phyloP scores from a whole-genome alignment of 1,140 invertebrate genomes.

The Tribolium castaneum region DNA sequence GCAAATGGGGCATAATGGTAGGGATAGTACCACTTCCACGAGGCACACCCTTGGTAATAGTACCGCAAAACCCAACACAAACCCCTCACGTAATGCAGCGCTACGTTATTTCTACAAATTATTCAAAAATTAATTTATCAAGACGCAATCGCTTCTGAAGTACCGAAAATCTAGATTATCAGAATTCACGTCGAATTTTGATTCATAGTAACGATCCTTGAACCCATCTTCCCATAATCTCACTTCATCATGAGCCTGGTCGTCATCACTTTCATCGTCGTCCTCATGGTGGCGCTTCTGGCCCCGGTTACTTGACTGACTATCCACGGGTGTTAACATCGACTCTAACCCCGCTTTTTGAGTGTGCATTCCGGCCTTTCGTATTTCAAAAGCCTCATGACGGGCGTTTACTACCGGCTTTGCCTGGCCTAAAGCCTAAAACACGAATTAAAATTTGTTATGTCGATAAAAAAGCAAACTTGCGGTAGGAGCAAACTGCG shows the following conservation, averaged over 20 bases:
- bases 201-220: conserved; percentile 97
- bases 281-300: conserved; percentile 67
- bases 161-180: conserved; percentile 88
- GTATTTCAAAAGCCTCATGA: conserved; percentile 76
- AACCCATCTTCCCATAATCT: conserved; percentile 97
- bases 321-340: conserved; percentile 63
- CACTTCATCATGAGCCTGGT: conserved; percentile 91
- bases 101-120: conserved; percentile 69
- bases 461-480: conserved; percentile 42
- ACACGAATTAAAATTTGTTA: conserved; percentile 40
- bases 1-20: conserved; percentile 99
- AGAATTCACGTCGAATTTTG: conserved; percentile 91
- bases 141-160: conserved; percentile 9
- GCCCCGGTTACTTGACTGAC: conserved; percentile 50
- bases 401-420: conserved; percentile 73
- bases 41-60: conserved; percentile 99
- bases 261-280: conserved; percentile 74
- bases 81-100: conserved; percentile 93
- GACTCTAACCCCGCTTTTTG: conserved; percentile 62
- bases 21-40: conserved; percentile 99
- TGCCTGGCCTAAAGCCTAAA: conserved; percentile 66
- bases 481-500: conserved; percentile 79
- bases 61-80: conserved; percentile 98
- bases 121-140: conserved; percentile 11
- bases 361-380: conserved; percentile 70